Base-by-base conservation (phyloP, 2,888 invertebrate species). In the Pasiphila rectangulata region DNA sequence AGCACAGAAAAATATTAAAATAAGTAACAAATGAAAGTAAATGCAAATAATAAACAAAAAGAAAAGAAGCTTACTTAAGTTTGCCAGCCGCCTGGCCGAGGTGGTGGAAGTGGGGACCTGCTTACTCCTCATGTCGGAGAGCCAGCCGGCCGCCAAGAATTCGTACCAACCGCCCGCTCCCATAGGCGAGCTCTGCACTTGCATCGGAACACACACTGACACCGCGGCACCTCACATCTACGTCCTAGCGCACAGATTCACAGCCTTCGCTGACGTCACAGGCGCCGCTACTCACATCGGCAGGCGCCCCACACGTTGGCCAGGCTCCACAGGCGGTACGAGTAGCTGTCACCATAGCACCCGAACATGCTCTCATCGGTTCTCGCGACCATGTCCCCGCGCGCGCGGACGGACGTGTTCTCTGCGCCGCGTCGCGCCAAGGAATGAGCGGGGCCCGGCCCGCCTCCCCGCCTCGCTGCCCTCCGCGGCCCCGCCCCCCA, bases 301-400 rank as follows among this genome's bases (percentile, higher is more conserved):
- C 91, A 92, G 90, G 91, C 91, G 89, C 92, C 92, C 93, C 93
- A 93, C 73, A 93, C 92, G 89, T 93, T 93, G 89, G 93, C 93
- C 85, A 93, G 90, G 90, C 92, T 93, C 93, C 93, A 93, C 83
- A 93, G 91, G 83, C 93, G 91, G 89, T 93, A 93, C 82, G 93
- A 93, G 89, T 93, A 93, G 90, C 92, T 93, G 89, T 93, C 93
- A 85, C 87, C 87, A 90, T 92, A 92, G 89, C 92, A 92, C 80
- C 92, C 92, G 90, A 92, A 92, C 93, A 92, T 93, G 90, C 91
- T 92, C 90, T 90, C 93, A 91, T 92, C 91, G 89, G 92, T 92
- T 92, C 93, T 93, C 91, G 94, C 94, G 93, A 94, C 94, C 92
- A 92, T 93, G 91, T 91, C 93, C n/a, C 93, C 92, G 91, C 89